phyloP scores from a whole-genome alignment of 2,113 vertebrate species.

The Tonatia bakeri region DNA sequence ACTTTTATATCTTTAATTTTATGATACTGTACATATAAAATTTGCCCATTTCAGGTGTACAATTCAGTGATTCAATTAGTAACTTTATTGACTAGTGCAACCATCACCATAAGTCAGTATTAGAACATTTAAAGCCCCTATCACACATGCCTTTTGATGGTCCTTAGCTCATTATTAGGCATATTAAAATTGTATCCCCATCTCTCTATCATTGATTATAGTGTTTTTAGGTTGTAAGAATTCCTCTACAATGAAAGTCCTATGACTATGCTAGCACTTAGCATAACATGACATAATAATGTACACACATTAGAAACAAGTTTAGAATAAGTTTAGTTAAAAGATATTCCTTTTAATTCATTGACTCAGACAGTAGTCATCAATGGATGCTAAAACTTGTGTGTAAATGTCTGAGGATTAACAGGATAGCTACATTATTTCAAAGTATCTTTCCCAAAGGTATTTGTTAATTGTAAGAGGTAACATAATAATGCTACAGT shows the following conservation, averaged over 20 bases:
- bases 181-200: not conserved
- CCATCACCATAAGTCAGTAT: not conserved
- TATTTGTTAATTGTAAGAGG: not conserved
- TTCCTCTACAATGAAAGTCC: not conserved
- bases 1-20: not conserved
- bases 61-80: not conserved
- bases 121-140: not conserved
- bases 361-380: not conserved
- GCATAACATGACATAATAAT: not conserved
- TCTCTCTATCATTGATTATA: not conserved
- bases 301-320: not conserved
- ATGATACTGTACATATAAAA: constrained; percentile 1
- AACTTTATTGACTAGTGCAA: not conserved
- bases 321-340: constrained; percentile 10
- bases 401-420: not conserved
- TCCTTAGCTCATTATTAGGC: not conserved
- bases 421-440: not conserved
- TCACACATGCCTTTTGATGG: not conserved
- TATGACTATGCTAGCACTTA: not conserved
- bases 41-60: not conserved
- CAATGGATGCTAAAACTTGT: not conserved
- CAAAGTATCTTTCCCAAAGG: not conserved
- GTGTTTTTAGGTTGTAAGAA: not conserved
- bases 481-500: not conserved
- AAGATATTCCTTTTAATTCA: not conserved